A percentile compares a stretch with the other conserved stretches of the same genome.
Conservation (phyloP, 2,888 invertebrate species). For the Eugnorisma glareosa region DNA sequence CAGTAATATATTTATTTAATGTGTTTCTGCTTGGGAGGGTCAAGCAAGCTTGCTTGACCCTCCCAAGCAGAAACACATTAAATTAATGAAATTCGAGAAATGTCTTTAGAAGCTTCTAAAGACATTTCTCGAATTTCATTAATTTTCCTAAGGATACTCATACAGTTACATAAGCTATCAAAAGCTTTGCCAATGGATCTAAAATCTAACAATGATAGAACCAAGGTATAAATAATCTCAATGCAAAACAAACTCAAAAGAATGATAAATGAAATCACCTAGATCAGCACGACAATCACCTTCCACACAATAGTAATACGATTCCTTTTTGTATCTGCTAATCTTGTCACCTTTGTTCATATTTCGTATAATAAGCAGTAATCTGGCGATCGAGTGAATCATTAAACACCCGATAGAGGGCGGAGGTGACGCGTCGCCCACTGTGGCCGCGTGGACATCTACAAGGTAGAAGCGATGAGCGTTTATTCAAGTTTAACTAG, state of each 20-base stretch:
- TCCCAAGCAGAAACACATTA: too few species aligned
- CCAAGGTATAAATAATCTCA: background rate
- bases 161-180: background rate
- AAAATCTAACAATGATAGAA: background rate
- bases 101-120: too few species aligned
- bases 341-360: conserved; percentile 60
- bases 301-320: conserved; percentile 39
- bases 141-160: background rate
- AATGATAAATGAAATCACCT: background rate
- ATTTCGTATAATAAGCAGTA: conserved; percentile 61
- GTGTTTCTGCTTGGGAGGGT: too few species aligned
- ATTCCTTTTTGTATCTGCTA: conserved; percentile 45
- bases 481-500: background rate
- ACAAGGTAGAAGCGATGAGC: conserved; percentile 29
- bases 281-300: conserved; percentile 12
- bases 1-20: too few species aligned
- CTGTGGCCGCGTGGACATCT: conserved; percentile 42
- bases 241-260: background rate
- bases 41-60: background rate
- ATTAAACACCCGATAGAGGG: conserved; percentile 79
- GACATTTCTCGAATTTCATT: too few species aligned
- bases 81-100: too few species aligned
- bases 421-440: conserved; percentile 78
- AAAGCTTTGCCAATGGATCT: background rate
- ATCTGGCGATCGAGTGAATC: conserved; percentile 76